These are phyloP conservation scores for Thunnus maccoyii DNA, from an alignment of 2,113 vertebrate genomes.

Conservation along the genomic window DNA sequence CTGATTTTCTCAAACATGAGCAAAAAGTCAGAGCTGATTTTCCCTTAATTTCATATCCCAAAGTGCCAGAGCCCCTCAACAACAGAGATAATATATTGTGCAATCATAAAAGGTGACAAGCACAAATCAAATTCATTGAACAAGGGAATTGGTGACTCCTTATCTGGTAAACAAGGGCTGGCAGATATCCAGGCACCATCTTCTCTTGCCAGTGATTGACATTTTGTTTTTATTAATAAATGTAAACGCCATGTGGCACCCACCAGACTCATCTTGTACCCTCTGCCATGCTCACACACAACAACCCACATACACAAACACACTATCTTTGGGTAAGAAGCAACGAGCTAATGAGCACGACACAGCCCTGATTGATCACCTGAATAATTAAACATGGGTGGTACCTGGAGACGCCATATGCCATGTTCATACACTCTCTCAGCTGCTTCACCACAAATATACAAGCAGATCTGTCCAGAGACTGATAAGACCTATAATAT, in stretches of 20 bases:
- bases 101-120: conserved; percentile 11
- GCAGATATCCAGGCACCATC: conserved; percentile 22
- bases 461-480: conserved; percentile 34
- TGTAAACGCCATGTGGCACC: conserved; percentile 65
- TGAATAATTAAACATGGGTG: conserved; percentile 84
- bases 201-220: conserved; percentile 46
- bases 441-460: conserved; percentile 27
- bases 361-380: conserved; percentile 75
- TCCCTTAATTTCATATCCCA: conserved; percentile 26
- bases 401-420: conserved; percentile 80
- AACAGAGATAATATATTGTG: not conserved
- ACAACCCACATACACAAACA: conserved; percentile 30
- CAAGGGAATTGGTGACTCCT: conserved; percentile 12
- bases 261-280: conserved; percentile 53
- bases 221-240: conserved; percentile 69
- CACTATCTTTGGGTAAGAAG: conserved; percentile 31
- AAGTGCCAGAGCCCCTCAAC: not conserved
- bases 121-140: conserved; percentile 20
- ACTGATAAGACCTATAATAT: conserved; percentile 13
- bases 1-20: conserved; percentile 31
- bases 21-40: not conserved
- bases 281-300: conserved; percentile 48
- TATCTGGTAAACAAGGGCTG: conserved; percentile 23
- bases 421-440: conserved; percentile 36
- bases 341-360: conserved; percentile 70